phyloP scores from a whole-genome alignment of 2,113 vertebrate species.

The Campylorhamphus procurvoides region DNA sequence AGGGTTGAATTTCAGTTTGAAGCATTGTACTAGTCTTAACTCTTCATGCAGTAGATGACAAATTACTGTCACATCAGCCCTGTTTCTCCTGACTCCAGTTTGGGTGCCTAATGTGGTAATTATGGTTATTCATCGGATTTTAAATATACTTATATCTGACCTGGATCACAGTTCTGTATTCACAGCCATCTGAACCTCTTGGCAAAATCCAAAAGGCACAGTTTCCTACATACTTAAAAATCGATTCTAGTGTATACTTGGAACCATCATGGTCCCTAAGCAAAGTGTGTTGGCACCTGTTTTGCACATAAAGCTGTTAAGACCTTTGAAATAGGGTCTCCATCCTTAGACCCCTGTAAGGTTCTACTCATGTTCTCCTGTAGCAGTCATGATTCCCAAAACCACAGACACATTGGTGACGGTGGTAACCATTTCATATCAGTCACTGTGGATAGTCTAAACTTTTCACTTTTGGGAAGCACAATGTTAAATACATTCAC shows the following conservation, averaged over 20 bases:
- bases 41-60: conserved; percentile 6
- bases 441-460: neutral
- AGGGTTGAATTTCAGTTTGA: neutral
- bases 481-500: neutral
- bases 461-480: neutral
- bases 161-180: neutral
- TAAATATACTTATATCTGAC: neutral
- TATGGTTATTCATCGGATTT: neutral
- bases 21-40: neutral
- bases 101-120: neutral
- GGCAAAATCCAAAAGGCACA: neutral
- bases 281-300: neutral
- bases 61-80: neutral
- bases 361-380: neutral
- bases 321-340: neutral
- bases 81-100: neutral
- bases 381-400: neutral
- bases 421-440: neutral
- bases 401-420: neutral
- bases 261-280: neutral
- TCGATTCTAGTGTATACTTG: neutral
- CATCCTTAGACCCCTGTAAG: neutral
- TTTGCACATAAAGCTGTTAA: neutral
- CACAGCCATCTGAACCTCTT: neutral
- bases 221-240: neutral